phyloP scores from a whole-genome alignment of 2,113 vertebrate species.

The Notiomystis cincta region DNA sequence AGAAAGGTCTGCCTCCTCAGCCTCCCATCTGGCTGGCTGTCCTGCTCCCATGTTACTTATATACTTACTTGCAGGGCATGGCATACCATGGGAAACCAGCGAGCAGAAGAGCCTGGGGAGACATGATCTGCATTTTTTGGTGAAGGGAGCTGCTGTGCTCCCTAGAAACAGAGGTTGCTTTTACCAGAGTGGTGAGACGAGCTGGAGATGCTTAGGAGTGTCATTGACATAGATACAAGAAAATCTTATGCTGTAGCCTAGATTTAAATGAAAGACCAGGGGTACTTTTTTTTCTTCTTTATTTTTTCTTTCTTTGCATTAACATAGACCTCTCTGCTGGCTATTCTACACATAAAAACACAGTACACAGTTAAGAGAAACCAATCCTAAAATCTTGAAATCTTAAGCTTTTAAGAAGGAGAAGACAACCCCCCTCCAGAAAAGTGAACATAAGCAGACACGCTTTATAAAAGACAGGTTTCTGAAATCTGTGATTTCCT shows the following conservation, averaged over 20 bases:
- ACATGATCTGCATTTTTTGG: background rate
- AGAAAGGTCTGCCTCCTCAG: background rate
- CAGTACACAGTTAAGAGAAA: background rate
- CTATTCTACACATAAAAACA: background rate
- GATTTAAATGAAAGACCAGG: background rate
- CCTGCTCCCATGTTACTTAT: background rate
- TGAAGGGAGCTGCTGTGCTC: background rate
- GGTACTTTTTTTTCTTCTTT: background rate
- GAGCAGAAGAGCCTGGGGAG: background rate
- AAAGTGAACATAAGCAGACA: background rate
- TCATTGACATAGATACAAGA: background rate
- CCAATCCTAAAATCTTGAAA: background rate
- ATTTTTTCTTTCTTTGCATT: background rate
- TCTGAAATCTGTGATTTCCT: background rate
- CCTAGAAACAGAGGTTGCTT: background rate
- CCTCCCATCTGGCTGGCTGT: background rate
- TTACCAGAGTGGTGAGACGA: background rate
- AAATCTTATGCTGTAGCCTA: background rate
- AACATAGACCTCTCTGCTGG: rapidly evolving
- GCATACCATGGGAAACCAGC: background rate
- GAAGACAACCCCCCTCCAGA: background rate
- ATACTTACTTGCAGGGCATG: background rate
- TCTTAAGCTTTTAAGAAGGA: background rate
- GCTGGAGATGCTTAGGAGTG: background rate
- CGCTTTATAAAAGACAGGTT: background rate